Evolutionary conservation across 2,797 vertebrate species (phyloP).

Genomic region (Microctenopoma stevenorrisi): DNA sequence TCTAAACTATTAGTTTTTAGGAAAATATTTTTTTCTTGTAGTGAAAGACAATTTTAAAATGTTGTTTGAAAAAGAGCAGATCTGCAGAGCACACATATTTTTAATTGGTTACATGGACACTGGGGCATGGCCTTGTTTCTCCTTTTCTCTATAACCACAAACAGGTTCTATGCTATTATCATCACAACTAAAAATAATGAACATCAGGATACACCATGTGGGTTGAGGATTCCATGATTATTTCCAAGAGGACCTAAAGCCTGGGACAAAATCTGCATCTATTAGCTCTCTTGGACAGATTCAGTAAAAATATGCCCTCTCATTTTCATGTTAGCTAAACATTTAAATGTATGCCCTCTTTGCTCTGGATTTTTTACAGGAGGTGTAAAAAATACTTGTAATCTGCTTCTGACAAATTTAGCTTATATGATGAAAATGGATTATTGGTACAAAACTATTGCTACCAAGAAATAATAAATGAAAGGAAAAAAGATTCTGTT

Average conservation of each 20-base stretch:
- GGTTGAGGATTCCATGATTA: not conserved
- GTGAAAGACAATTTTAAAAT: no score
- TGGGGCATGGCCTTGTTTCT: conserved; percentile 2
- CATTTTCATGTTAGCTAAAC: conserved; percentile 18
- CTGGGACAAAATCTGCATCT: not conserved
- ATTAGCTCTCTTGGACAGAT: not conserved
- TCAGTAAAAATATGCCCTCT: not conserved
- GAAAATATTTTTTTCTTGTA: no score
- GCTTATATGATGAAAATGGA: conserved; percentile 34
- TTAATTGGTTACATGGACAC: conserved; percentile 4
- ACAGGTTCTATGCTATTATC: conserved; percentile 15
- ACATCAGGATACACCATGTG: not conserved
- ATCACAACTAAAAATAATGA: conserved; percentile 12
- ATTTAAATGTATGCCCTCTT: conserved; percentile 3
- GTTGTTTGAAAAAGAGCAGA: conserved; percentile 6
- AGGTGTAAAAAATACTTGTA: conserved; percentile 29
- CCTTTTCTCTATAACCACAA: not conserved
- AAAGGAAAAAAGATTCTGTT: conserved; percentile 59
- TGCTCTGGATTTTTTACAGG: conserved; percentile 16
- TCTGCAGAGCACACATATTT: conserved; percentile 23
- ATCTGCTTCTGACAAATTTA: conserved; percentile 29
- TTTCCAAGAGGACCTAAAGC: not conserved
- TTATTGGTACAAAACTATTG: conserved; percentile 29
- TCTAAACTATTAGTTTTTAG: no score
- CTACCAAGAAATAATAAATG: conserved; percentile 42